Evolutionary conservation across 2,888 invertebrate species (phyloP).

Genomic region (Drosophila neutralis): DNA sequence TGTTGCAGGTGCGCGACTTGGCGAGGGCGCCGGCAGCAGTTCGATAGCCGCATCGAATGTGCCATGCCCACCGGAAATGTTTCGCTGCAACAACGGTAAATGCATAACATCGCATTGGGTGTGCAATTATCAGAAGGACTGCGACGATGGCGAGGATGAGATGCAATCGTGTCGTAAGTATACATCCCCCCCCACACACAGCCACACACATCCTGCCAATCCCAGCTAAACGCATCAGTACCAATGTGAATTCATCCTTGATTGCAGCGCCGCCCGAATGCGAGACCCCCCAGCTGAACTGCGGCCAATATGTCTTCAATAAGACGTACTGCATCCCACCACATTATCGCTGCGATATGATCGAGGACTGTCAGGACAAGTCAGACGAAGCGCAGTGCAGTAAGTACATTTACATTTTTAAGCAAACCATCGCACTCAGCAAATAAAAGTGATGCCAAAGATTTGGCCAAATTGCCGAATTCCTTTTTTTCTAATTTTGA

Average conservation of each 20-base stretch:
- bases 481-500: not conserved
- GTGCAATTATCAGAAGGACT: conserved; percentile 97
- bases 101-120: conserved; percentile 94
- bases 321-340: conserved; percentile 97
- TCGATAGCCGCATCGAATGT: conserved; percentile 75
- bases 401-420: conserved; percentile 87
- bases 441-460: not conserved
- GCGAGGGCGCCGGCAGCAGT: conserved; percentile 59
- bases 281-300: conserved; percentile 95
- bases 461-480: not conserved
- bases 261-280: conserved; percentile 96
- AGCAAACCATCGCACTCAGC: not conserved
- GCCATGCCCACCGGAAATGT: conserved; percentile 91
- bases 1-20: conserved; percentile 72
- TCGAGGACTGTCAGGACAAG: conserved; percentile 97
- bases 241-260: not conserved
- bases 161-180: conserved; percentile 95
- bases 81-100: conserved; percentile 93
- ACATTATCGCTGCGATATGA: conserved; percentile 97
- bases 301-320: conserved; percentile 97
- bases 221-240: not conserved
- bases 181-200: not conserved
- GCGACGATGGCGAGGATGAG: conserved; percentile 96
- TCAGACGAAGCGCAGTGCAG: conserved; percentile 98
- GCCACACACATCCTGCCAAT: not conserved